Evolutionary conservation across 1,140 invertebrate species (phyloP), one percentile per base, ranked within the genome.

Genomic region (Drosophila guanche): DNA sequence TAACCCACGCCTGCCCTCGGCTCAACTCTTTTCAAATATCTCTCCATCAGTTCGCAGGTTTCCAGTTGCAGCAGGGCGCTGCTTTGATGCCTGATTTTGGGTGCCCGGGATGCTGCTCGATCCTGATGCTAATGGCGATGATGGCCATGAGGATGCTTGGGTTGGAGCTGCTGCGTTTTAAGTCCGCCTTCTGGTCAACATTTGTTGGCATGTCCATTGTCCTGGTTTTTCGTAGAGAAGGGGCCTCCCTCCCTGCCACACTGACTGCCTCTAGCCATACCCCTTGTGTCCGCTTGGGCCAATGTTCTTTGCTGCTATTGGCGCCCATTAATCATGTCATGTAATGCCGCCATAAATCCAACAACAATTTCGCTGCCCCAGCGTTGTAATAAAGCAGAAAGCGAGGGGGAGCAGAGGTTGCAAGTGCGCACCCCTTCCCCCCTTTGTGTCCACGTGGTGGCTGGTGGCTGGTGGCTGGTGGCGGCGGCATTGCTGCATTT

Each of bases 321-420:
- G 60, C 66, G 69, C 73, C 81, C 81, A 85, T 85, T 85, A 85
- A 85, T 85, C 81, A 85, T 86, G 81, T 85, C 81, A 81, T 85
- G 81, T 85, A 85, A 85, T 85, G 81, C 81, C 81, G 81, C 81
- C 81, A 85, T 85, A 85, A 85, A 85, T 85, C 81, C 81, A 85
- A 86, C 81, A 85, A 85, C 81, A 85, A 86, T 85, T 85, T 75
- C 37, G 61, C 70, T 50, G 41, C 41, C 47, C 55, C 43, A 53
- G 70, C 72, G 50, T 67, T 74, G 70, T 65, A 67, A 67, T 73
- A 74, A 59, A 65, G 45, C 60, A 50, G 29, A 25, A 20, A 33
- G 8, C 33, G 27, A 10, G n/a, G 6, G 12, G 2, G 5, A 1
- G 4, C n/a, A 42, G 25, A 40, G n/a, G 3, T 12, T 41, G 23